These are phyloP conservation scores for Campaea margaritaria DNA, from an alignment of 2,888 invertebrate species.

Conservation along the genomic window DNA sequence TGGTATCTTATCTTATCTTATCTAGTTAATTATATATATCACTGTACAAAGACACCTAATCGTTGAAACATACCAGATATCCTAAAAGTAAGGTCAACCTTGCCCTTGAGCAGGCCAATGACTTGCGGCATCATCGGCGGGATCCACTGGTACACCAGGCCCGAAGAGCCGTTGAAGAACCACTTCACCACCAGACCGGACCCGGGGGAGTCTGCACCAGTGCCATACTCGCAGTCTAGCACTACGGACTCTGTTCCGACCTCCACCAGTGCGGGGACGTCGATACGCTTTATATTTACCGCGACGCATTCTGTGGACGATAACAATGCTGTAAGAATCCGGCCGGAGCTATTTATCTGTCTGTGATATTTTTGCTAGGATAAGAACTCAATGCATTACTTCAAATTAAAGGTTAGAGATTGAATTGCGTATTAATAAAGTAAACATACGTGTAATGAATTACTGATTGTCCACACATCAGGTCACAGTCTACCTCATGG, in stretches of 20 bases:
- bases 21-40: too few species aligned
- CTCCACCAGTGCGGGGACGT: constrained; percentile 73
- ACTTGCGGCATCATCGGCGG: constrained; percentile 77
- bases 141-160: constrained; percentile 81
- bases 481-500: too few species aligned
- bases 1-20: too few species aligned
- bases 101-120: constrained; percentile 77
- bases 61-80: too few species aligned
- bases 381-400: too few species aligned
- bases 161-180: constrained; percentile 79
- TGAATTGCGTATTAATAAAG: too few species aligned
- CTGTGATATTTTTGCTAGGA: too few species aligned
- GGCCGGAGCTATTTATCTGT: too few species aligned
- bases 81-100: constrained; percentile 72
- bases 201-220: constrained; percentile 49
- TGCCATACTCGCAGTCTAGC: constrained; percentile 70
- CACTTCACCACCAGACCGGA: constrained; percentile 78
- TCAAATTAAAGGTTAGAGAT: too few species aligned
- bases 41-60: too few species aligned
- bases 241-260: constrained; percentile 68
- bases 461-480: too few species aligned
- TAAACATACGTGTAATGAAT: too few species aligned
- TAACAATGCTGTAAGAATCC: not conserved
- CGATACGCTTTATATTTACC: constrained; percentile 75
- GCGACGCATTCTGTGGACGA: constrained; percentile 71